Evolutionary conservation across 2,113 vertebrate genomes (phyloP).

Genomic region (Myodes glareolus): DNA sequence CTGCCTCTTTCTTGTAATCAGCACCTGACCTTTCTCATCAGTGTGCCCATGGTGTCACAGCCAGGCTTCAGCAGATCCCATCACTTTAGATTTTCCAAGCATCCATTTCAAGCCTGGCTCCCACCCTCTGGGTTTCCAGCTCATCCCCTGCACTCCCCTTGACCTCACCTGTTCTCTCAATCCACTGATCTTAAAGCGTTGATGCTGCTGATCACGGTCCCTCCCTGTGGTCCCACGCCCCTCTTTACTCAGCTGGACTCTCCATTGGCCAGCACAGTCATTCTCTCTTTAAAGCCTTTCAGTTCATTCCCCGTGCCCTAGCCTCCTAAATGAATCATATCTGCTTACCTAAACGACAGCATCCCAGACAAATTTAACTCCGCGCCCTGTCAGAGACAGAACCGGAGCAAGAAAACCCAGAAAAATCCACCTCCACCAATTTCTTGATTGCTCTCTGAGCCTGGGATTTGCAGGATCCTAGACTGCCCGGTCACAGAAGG

Average conservation of each 20-base stretch:
- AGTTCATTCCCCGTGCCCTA: background rate
- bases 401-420: background rate
- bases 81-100: background rate
- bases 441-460: background rate
- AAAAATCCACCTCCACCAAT: background rate
- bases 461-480: background rate
- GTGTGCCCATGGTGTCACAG: background rate
- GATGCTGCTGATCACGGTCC: background rate
- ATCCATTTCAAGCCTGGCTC: background rate
- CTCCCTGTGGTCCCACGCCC: background rate
- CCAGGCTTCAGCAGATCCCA: background rate
- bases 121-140: background rate
- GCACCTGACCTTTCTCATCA: background rate
- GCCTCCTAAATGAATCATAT: background rate
- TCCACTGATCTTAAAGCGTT: background rate
- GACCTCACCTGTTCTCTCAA: background rate
- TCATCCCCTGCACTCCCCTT: background rate
- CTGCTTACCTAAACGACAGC: background rate
- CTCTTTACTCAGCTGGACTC: background rate
- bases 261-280: background rate
- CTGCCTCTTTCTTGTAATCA: background rate
- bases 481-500: background rate
- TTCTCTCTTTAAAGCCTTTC: background rate
- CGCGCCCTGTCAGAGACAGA: background rate
- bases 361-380: background rate